Evolutionary conservation across 1,140 invertebrate genomes (phyloP).

Genomic region (Polypedilum vanderplanki): DNA sequence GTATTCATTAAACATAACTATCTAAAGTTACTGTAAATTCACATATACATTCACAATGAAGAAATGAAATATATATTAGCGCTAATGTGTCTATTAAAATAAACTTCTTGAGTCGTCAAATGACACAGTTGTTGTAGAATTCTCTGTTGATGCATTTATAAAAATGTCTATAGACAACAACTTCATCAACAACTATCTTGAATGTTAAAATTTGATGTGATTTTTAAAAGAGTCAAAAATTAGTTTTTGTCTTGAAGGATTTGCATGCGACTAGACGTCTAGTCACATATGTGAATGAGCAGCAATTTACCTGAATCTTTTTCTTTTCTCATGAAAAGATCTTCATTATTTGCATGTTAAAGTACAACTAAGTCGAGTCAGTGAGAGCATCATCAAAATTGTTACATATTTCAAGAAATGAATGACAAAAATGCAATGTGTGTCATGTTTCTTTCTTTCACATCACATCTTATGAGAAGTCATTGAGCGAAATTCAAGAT

Average conservation of each 20-base stretch:
- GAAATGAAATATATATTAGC: neutral
- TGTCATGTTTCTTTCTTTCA: conserved; percentile 3
- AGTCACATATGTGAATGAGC: neutral
- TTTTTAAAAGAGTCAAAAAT: neutral
- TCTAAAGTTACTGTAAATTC: conserved; percentile 5
- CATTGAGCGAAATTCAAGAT: neutral
- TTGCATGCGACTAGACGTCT: neutral
- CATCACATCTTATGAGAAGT: neutral
- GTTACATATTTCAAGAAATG: conserved; percentile 4
- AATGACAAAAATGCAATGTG: neutral
- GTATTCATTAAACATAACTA: neutral
- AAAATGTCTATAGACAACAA: neutral
- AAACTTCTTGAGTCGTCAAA: conserved; percentile 10
- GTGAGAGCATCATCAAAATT: neutral
- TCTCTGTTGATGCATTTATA: neutral
- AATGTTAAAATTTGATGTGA: neutral
- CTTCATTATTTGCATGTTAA: no score
- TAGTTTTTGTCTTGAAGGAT: neutral
- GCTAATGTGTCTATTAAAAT: neutral
- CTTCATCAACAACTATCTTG: neutral
- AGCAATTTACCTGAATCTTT: neutral
- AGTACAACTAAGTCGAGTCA: no score
- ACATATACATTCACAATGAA: neutral
- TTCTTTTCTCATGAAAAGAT: no score
- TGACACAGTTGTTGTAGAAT: neutral